A percentile compares a stretch with the other conserved stretches of the same genome.
Conservation (phyloP, 2,113 vertebrate species). For the Oplegnathus fasciatus region DNA sequence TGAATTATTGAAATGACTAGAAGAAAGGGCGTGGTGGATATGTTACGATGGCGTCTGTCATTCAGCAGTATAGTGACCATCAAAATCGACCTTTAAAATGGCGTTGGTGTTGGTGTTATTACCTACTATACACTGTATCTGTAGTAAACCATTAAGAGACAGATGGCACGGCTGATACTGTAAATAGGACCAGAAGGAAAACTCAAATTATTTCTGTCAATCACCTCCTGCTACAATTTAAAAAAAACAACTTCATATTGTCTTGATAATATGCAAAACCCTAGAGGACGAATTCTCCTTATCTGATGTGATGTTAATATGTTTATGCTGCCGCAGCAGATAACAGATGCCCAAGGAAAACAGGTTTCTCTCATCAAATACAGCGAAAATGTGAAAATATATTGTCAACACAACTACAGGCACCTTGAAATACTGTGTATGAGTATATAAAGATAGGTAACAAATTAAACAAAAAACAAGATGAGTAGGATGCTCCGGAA, state of each 20-base stretch:
- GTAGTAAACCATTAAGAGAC: neutral
- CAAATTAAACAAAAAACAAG: too few species aligned
- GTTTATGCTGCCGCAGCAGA: neutral
- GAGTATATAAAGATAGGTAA: too few species aligned
- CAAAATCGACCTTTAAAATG: neutral
- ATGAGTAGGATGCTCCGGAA: too few species aligned
- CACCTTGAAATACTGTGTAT: neutral
- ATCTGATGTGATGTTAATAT: neutral
- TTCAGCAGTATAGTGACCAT: neutral
- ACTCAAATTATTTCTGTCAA: neutral
- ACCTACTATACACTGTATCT: too few species aligned
- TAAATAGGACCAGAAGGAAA: neutral
- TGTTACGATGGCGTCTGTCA: too few species aligned
- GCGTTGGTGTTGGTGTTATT: too few species aligned
- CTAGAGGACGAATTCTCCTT: neutral
- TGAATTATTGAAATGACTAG: neutral
- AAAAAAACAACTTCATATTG: too few species aligned
- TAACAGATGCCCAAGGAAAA: neutral
- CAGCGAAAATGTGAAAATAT: neutral
- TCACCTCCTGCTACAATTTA: neutral
- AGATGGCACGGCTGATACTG: neutral
- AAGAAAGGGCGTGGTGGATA: neutral
- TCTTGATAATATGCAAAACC: slow-evolving; percentile 1
- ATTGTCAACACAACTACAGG: neutral
- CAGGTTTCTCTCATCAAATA: neutral